These are phyloP conservation scores for Cataglyphis hispanica DNA, from an alignment of 1,140 invertebrate species.

Conservation along the genomic window DNA sequence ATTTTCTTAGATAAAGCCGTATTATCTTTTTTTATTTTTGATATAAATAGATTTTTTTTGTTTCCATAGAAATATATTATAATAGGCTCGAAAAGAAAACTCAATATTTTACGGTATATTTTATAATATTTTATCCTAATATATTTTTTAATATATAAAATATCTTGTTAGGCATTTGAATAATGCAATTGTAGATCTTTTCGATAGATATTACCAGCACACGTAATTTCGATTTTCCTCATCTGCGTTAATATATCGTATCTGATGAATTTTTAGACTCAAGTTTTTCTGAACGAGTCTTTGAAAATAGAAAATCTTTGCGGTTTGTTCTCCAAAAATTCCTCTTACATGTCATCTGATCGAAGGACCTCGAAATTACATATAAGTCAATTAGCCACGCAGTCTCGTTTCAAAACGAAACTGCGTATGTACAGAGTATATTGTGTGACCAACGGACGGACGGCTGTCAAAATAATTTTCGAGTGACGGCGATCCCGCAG, in stretches of 20 bases:
- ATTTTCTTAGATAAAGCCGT: no score
- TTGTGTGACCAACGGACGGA: slow-evolving; percentile 17
- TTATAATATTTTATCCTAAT: no score
- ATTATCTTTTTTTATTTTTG: no score
- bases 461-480: slow-evolving; percentile 64
- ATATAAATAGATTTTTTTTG: neutral
- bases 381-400: slow-evolving; percentile 24
- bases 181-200: no score
- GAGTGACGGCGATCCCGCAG: slow-evolving; percentile 15
- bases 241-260: neutral
- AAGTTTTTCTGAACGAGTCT: neutral
- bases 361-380: neutral
- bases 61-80: neutral
- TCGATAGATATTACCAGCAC: no score
- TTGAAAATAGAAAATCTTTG: neutral
- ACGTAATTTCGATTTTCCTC: no score
- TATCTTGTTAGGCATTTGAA: no score
- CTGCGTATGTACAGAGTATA: slow-evolving; percentile 6
- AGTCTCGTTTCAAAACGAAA: slow-evolving; percentile 22
- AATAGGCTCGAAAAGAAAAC: neutral
- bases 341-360: neutral
- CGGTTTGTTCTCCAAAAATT: neutral
- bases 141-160: no score
- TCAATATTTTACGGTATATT: no score
- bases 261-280: neutral